These are phyloP conservation scores for Dicrostonyx torquatus DNA, from an alignment of 2,797 vertebrate species.

Conservation along the genomic window DNA sequence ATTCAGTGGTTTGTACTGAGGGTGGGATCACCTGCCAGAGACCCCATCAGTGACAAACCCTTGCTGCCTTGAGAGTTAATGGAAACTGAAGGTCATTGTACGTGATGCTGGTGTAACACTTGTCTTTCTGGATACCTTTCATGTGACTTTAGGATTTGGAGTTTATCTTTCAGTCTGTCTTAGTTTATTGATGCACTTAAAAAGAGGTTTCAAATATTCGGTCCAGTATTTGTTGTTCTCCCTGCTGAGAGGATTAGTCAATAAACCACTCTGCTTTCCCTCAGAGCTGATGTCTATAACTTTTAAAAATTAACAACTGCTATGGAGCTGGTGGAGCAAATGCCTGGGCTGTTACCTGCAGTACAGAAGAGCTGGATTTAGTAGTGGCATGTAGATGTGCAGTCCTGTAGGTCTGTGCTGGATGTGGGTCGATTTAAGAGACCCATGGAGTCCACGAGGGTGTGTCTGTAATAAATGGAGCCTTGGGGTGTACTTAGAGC, in stretches of 20 bases:
- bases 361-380: background rate
- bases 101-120: background rate
- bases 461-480: background rate
- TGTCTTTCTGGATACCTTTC: background rate
- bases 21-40: background rate
- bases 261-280: background rate
- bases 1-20: background rate
- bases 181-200: background rate
- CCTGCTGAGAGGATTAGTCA: background rate
- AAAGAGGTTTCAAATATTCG: constrained; percentile 15
- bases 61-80: background rate
- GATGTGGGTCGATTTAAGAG: background rate
- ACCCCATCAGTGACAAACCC: background rate
- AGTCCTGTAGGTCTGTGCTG: background rate
- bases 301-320: constrained; percentile 1
- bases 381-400: too few species aligned
- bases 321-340: background rate
- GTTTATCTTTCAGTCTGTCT: background rate
- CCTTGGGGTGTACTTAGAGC: background rate
- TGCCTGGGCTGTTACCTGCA: background rate
- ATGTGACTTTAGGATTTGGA: background rate
- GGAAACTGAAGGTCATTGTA: background rate
- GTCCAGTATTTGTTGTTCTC: background rate
- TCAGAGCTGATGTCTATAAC: background rate
- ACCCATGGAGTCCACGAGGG: background rate